Conservation (phyloP, 2,888 invertebrate genomes). For the Heteropelma amictum region DNA sequence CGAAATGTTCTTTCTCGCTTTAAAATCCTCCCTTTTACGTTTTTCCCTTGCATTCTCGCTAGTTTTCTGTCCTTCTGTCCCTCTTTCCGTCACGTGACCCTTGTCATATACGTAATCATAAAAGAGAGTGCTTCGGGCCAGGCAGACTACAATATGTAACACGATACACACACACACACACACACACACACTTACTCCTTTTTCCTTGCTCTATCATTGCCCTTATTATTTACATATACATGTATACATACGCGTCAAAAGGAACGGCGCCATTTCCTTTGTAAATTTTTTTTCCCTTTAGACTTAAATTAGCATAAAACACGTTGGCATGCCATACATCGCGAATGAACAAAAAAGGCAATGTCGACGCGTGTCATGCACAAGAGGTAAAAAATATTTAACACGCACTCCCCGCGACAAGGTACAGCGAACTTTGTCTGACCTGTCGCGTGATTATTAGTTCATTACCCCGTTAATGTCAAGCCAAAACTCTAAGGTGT, state of each 20-base stretch:
- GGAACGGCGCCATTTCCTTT: conserved; percentile 1
- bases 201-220: background rate
- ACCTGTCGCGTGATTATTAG: conserved; percentile 47
- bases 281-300: conserved; percentile 11
- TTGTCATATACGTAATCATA: conserved; percentile 19
- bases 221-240: conserved; percentile 2
- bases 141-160: conserved; percentile 34
- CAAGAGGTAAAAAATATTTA: background rate
- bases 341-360: conserved; percentile 13
- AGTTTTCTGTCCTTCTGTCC: conserved; percentile 19
- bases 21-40: background rate
- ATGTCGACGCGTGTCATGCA: conserved; percentile 19
- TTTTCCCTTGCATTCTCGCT: background rate
- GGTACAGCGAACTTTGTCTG: conserved; percentile 2
- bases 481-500: background rate
- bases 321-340: conserved; percentile 31
- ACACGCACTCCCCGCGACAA: conserved; percentile 20
- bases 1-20: conserved; percentile 11
- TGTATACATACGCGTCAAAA: conserved; percentile 1
- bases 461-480: conserved; percentile 29
- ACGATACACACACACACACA: conserved; percentile 33
- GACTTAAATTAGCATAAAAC: conserved; percentile 42
- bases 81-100: conserved; percentile 9
- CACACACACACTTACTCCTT: too few species aligned
- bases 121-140: conserved; percentile 32